Conservation (phyloP, 2,888 invertebrate species). For the Xestia sexstrigata region DNA sequence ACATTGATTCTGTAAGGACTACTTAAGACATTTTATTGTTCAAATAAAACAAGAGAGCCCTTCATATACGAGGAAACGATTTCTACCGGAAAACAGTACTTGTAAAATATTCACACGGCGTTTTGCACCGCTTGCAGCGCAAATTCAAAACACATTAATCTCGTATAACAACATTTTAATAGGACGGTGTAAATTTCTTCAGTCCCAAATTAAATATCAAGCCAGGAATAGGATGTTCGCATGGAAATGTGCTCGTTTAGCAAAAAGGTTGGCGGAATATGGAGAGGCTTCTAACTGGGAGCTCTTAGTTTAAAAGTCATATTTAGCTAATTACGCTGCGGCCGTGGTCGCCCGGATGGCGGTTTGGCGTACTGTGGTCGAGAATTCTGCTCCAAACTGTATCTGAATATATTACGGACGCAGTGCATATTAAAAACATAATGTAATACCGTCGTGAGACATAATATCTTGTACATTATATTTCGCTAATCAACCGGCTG, state of each 20-base stretch:
- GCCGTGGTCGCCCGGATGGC: conserved; percentile 75
- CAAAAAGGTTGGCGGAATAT: conserved; percentile 79
- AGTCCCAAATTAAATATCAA: conserved; percentile 75
- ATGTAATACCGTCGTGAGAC: conserved; percentile 65
- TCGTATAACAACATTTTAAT: conserved; percentile 77
- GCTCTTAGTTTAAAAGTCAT: conserved; percentile 87
- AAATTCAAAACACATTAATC: conserved; percentile 73
- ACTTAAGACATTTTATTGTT: not conserved
- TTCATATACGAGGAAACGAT: conserved; percentile 22
- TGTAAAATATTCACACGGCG: conserved; percentile 69
- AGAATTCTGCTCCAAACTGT: conserved; percentile 75
- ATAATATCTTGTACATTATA: conserved; percentile 67
- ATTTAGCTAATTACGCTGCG: conserved; percentile 87
- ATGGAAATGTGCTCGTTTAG: conserved; percentile 78
- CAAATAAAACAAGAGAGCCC: conserved; percentile 13
- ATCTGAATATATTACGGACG: conserved; percentile 75
- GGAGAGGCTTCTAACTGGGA: conserved; percentile 76
- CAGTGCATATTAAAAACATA: conserved; percentile 68
- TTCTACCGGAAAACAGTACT: conserved; percentile 56
- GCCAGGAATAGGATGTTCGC: conserved; percentile 71
- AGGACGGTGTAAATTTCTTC: conserved; percentile 77
- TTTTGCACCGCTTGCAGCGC: conserved; percentile 51
- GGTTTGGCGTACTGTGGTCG: conserved; percentile 73
- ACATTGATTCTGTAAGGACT: not conserved
- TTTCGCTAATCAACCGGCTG: conserved; percentile 61